Base-by-base conservation (phyloP, 2,888 invertebrate genomes). In the Mesorhabditis belari region DNA sequence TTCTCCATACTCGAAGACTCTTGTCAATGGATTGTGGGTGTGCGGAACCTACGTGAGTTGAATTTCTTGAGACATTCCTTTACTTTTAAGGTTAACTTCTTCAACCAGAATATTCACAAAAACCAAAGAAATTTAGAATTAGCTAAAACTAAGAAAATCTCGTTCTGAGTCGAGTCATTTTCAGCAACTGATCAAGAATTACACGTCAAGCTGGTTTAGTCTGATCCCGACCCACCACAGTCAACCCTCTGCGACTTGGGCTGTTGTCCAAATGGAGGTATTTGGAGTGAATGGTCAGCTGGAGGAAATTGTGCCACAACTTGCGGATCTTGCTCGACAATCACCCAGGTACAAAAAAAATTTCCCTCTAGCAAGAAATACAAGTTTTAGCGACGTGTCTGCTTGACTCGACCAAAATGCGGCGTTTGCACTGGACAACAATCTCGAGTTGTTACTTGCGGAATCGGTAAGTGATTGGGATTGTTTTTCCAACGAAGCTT, bases 281-380 rank as follows among this genome's bases (percentile, higher is more conserved):
- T 67, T 49, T 71, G 71, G 71, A 64, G 69, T 5, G 69, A 71
- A 59, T 71, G 71, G 71, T 54, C 64, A 2, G 28, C 21, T 4
- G 61, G 65, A 17, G 63, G 62, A 5, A 28, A 62, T 2, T 70
- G 70, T 35, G 60, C 64, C 1, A 66, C 65, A 9, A 57, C 59
- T 0, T 70, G 70, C 55, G 70, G 70, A 17, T 66, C 70, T 21
- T 70, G 70, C 52, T 63, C 66, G 3, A 61, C 53, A 3, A 51
- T 56, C 21, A 67, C 66, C 4, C 67, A 35, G 44, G 44, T 35
- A n/a, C 44, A 9, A 35, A n/a, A 17, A 35, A 35, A 35, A 35
- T 17, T n/a, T n/a, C n/a, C 35, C 12, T 35, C n/a, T 35, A 0
- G 1, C 44, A 1, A 35, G n/a, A 17, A n/a, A n/a, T 35, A 17